Evolutionary conservation across 1,140 invertebrate genomes (phyloP).

Genomic region (Agrilus planipennis): DNA sequence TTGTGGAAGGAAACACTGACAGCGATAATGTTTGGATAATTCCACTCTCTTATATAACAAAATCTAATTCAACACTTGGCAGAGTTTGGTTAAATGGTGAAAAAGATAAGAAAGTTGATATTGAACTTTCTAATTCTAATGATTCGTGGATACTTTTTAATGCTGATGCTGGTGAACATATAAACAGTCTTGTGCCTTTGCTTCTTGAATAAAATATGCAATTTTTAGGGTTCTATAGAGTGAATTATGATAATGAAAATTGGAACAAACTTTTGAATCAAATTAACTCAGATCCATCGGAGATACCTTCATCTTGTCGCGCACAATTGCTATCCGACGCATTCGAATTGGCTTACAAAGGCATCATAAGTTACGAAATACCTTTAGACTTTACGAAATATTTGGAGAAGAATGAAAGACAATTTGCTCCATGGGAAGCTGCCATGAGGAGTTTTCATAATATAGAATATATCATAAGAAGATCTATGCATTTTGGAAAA

Average conservation of each 20-base stretch:
- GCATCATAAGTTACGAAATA: conserved; percentile 43
- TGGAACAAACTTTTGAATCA: conserved; percentile 43
- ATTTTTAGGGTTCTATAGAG: conserved; percentile 45
- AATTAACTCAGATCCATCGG: conserved; percentile 32
- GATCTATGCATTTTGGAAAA: conserved; percentile 18
- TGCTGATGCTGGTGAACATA: too few relatives aligned
- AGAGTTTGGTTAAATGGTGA: conserved; percentile 31
- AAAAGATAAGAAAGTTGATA: conserved; percentile 17
- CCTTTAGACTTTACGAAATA: conserved; percentile 51
- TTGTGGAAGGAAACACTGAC: conserved; percentile 4
- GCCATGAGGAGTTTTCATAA: conserved; percentile 22
- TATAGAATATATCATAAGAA: conserved; percentile 21
- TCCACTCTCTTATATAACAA: conserved; percentile 39
- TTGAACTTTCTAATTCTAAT: conserved; percentile 5
- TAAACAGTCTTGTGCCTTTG: too few relatives aligned
- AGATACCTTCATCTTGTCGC: conserved; percentile 53
- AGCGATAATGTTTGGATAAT: conserved; percentile 36
- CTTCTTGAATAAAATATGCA: too few relatives aligned
- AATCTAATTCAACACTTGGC: conserved; percentile 21
- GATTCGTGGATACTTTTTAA: conserved; percentile 42
- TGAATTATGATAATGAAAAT: conserved; percentile 50
- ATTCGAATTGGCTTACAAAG: conserved; percentile 39
- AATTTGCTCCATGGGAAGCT: conserved; percentile 26
- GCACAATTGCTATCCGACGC: conserved; percentile 51
- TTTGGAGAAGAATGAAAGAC: conserved; percentile 34